Evolutionary conservation across 2,113 vertebrate species (phyloP).

Genomic region (Naja naja): DNA sequence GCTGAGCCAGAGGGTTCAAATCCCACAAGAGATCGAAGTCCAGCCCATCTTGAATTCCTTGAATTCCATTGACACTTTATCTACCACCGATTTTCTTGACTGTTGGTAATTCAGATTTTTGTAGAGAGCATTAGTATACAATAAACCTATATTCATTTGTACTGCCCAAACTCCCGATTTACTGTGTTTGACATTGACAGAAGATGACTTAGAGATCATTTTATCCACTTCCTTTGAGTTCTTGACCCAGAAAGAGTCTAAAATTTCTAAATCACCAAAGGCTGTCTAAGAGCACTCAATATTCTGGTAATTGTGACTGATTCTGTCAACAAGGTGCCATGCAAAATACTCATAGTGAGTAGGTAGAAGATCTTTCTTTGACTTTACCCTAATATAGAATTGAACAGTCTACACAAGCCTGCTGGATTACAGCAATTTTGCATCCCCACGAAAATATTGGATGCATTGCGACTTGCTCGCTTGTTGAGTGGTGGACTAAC

Average conservation of each 20-base stretch:
- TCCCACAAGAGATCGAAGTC: too few relatives aligned
- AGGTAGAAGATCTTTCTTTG: background rate
- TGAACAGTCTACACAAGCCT: background rate
- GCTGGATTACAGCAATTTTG: conserved; percentile 40
- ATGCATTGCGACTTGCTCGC: background rate
- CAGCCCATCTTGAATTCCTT: too few relatives aligned
- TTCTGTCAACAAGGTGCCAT: background rate
- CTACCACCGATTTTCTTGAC: too few relatives aligned
- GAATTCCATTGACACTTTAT: too few relatives aligned
- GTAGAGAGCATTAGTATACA: too few relatives aligned
- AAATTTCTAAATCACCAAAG: background rate
- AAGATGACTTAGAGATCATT: background rate
- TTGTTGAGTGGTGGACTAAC: background rate
- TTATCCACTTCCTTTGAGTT: background rate
- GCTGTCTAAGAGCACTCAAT: background rate
- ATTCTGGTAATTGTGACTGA: background rate
- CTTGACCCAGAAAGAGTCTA: background rate
- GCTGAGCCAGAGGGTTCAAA: too few relatives aligned
- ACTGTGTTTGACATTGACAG: background rate
- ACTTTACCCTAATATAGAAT: background rate
- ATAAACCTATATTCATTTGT: too few relatives aligned
- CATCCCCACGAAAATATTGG: conserved; percentile 45
- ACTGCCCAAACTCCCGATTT: too few relatives aligned
- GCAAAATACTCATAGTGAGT: background rate
- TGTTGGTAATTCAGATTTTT: too few relatives aligned